Base-by-base conservation (phyloP, 2,888 invertebrate genomes). In the Elegia similella region DNA sequence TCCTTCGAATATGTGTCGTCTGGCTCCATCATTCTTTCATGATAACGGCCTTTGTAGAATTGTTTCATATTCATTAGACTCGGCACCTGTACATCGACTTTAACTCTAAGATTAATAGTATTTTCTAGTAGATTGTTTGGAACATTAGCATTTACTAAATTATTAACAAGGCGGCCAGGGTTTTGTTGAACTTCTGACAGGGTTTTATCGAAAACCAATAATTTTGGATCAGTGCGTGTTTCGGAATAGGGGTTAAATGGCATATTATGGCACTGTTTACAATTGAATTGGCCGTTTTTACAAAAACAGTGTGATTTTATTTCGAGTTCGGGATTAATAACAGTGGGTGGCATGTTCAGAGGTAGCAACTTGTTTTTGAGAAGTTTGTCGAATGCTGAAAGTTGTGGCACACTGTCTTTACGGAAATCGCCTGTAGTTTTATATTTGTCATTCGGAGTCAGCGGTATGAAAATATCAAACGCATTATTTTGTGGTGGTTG, bases 21-120 rank as follows among this genome's bases (percentile, higher is more conserved):
- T 10, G 67, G 63, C 52, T 75, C 70, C 6, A 63, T 53, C 12
- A 55, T 61, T 63, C 65, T 69, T 12, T 71, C 66, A 29, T 58
- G 66, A 61, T 62, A 75, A 38, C 61, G 62, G 55, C 65, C 68
- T 62, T 70, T 76, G 17, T 56, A 47, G 17, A 65, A 60, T 63
- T 68, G 74, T n/a, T 70, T 62, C n/a, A 66, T 52, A 16, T 82
- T 75, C 60, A 72, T 71, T 42, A 73, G 59, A 68, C 82, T 86
- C 38, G 89, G 89, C 44, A 88, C 59, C 66, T 88, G 81, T 47
- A 91, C 70, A 62, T 88, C 88, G 38, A 91, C 75, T 69, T 90
- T 90, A 43, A 90, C 76, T 61, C 76, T 76, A 57, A 90, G 69
- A 57, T 86, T 88, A 2, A 90, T 59, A 42, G 77, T 76, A 63